phyloP scores from a whole-genome alignment of 2,797 vertebrate genomes.

The Antrozous pallidus region DNA sequence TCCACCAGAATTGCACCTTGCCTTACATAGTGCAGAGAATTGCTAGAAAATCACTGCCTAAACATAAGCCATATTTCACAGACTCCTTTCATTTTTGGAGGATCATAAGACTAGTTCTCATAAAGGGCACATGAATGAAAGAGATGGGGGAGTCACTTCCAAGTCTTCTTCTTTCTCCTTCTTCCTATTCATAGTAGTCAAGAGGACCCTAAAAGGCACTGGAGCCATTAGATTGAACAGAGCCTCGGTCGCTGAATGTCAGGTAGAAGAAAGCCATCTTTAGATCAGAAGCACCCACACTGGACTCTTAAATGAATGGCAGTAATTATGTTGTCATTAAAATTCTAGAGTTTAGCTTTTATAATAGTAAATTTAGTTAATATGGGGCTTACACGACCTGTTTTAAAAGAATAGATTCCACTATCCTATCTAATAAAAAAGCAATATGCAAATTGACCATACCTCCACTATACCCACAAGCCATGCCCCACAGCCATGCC shows the following conservation, averaged over 20 bases:
- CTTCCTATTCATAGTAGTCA: neutral
- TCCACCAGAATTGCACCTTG: neutral
- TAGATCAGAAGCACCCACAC: neutral
- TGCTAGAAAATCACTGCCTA: neutral
- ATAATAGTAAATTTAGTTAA: neutral
- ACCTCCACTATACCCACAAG: too few relatives aligned
- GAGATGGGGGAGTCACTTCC: neutral
- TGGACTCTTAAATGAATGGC: neutral
- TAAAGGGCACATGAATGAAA: neutral
- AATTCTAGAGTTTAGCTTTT: neutral
- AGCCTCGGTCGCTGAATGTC: neutral
- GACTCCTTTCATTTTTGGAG: neutral
- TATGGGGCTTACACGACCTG: neutral
- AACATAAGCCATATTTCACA: neutral
- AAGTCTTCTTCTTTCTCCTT: neutral
- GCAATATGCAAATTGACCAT: too few relatives aligned
- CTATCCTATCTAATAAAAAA: neutral
- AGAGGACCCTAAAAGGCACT: neutral
- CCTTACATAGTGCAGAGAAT: neutral
- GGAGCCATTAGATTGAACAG: neutral
- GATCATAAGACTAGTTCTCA: neutral
- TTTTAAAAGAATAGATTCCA: neutral
- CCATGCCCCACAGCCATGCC: too few relatives aligned
- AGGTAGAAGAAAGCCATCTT: neutral
- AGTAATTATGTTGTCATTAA: neutral